phyloP scores from a whole-genome alignment of 35 echinoderm and acorn worm species.

The Acanthaster planci region DNA sequence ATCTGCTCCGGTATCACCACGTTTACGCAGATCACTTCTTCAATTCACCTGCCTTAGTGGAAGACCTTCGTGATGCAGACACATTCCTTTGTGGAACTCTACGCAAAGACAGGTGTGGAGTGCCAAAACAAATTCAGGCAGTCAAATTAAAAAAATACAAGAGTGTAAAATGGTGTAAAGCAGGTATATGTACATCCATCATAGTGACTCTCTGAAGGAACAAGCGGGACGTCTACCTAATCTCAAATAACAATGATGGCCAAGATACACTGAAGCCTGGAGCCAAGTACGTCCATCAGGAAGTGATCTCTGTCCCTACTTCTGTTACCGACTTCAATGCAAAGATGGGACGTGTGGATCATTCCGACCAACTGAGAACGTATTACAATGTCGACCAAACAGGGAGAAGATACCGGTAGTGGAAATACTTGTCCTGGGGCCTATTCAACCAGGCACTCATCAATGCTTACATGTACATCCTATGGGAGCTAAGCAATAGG shows the following conservation, averaged over 20 bases:
- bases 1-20: background rate
- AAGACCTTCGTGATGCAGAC: slow-evolving; percentile 25
- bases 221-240: slow-evolving; percentile 25
- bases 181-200: background rate
- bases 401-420: slow-evolving; percentile 43
- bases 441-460: slow-evolving; percentile 20
- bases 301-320: slow-evolving; percentile 5
- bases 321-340: slow-evolving; percentile 38
- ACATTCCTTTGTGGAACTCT: slow-evolving; percentile 19
- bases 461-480: slow-evolving; percentile 45
- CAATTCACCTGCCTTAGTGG: slow-evolving; percentile 5
- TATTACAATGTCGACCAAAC: slow-evolving; percentile 34
- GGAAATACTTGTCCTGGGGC: slow-evolving; percentile 42
- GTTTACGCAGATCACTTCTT: slow-evolving; percentile 17
- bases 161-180: slow-evolving; percentile 30
- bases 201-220: slow-evolving; percentile 27
- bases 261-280: slow-evolving; percentile 31
- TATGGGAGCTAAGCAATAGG: slow-evolving; percentile 21
- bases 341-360: slow-evolving; percentile 29
- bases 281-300: background rate
- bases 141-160: background rate
- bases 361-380: slow-evolving; percentile 7
- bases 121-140: background rate
- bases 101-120: background rate
- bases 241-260: slow-evolving; percentile 33